phyloP scores from a whole-genome alignment of 2,888 invertebrate species.

The Trichopoda pennipes region DNA sequence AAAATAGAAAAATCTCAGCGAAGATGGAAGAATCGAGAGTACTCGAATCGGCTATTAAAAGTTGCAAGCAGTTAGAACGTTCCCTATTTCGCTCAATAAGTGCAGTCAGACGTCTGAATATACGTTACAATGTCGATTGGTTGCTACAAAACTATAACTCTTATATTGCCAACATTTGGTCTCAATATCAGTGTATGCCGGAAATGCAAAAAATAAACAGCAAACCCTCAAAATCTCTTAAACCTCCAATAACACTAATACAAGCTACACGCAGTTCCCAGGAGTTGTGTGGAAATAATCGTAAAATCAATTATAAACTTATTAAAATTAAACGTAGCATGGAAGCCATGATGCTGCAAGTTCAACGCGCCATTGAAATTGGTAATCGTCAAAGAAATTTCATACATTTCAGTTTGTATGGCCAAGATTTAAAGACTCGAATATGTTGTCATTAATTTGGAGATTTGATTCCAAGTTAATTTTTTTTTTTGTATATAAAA shows the following conservation, averaged over 20 bases:
- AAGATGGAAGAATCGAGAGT: conserved; percentile 71
- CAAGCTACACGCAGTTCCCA: conserved; percentile 69
- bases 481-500: not conserved
- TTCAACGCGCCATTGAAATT: conserved; percentile 70
- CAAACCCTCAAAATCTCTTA: conserved; percentile 5
- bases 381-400: conserved; percentile 72
- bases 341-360: conserved; percentile 70
- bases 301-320: conserved; percentile 71
- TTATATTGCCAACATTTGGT: conserved; percentile 70
- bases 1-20: not conserved
- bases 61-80: conserved; percentile 69
- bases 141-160: conserved; percentile 70
- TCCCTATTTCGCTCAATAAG: conserved; percentile 70
- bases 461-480: not conserved
- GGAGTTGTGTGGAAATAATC: conserved; percentile 70
- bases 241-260: conserved; percentile 29
- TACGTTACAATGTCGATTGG: conserved; percentile 73
- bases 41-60: conserved; percentile 71
- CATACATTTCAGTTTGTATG: conserved; percentile 68
- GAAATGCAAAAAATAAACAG: not conserved
- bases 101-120: conserved; percentile 71
- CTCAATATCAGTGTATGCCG: conserved; percentile 66
- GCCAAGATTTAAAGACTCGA: conserved; percentile 57
- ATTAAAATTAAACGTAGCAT: conserved; percentile 73
- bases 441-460: conserved; percentile 71